Conservation (phyloP, 2,888 invertebrate genomes). For the Peribatodes rhomboidaria region DNA sequence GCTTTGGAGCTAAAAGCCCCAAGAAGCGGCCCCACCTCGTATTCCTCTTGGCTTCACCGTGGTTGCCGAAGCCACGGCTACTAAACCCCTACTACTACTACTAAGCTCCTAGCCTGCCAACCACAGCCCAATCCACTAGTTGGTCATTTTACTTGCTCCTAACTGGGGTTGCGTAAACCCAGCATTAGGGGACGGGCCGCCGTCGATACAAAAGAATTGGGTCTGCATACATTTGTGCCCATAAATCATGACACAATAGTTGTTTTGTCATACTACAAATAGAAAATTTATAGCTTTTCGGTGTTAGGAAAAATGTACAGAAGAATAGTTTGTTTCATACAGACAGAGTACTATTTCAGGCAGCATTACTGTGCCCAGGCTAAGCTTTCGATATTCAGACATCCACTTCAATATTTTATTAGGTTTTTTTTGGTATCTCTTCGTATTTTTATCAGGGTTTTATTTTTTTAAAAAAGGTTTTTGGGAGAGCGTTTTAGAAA, state of each 20-base stretch:
- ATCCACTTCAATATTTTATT: conserved; percentile 15
- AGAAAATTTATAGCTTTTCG: conserved; percentile 49
- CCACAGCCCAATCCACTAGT: too few relatives aligned
- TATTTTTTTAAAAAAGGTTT: conserved; percentile 17
- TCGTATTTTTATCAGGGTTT: conserved; percentile 9
- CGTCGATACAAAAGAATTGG: conserved; percentile 43
- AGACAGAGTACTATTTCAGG: conserved; percentile 25
- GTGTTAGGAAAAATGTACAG: conserved; percentile 36
- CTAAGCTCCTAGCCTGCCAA: too few relatives aligned
- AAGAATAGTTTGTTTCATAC: conserved; percentile 35
- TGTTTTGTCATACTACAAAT: conserved; percentile 50
- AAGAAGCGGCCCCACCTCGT: too few relatives aligned
- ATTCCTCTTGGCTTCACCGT: too few relatives aligned
- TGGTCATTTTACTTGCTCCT: not conserved
- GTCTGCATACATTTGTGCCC: conserved; percentile 37
- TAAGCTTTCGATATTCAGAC: conserved; percentile 13
- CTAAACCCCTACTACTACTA: too few relatives aligned
- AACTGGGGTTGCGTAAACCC: conserved; percentile 14
- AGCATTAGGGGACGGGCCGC: conserved; percentile 12
- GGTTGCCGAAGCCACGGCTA: too few relatives aligned
- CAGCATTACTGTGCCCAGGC: conserved; percentile 15
- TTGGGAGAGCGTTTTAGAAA: not conserved
- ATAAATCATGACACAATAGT: conserved; percentile 51
- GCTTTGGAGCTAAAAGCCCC: too few relatives aligned
- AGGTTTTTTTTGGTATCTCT: conserved; percentile 6